Base-by-base conservation (phyloP, 2,797 vertebrate genomes). In the Caiman crocodilus region DNA sequence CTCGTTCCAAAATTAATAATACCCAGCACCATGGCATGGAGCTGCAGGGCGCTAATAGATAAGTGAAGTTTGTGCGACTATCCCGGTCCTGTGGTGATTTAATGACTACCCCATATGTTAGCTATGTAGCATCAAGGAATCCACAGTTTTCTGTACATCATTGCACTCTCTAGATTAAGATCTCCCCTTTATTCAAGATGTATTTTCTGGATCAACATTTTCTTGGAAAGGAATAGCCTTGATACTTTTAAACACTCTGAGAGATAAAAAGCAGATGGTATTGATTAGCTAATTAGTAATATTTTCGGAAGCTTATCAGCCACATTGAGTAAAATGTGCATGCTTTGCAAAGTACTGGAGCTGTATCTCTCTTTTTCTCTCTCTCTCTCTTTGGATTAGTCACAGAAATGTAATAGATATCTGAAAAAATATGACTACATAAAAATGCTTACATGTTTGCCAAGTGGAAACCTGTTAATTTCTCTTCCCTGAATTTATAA, bases 51-150 rank as follows among this genome's bases (percentile, higher is more conserved):
- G 71, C 81, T 60, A 92, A 95, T 18, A 90, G 91, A 78, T 61
- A 79, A 92, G 84, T 64, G 93, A 94, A 93, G 95, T 97, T 67
- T 93, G 94, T 88, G 90, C 95, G 97, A 97, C 97, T 85, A 76
- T 94, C 94, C 96, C 95, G 91, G 93, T 95, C 97, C 81, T 67
- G 96, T 94, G 86, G 97, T 88, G 96, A 96, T 97, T 97, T 97
- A 97, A 98, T 97, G 98, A 97, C 95, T 93, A 97, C 96, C 97
- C 91, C 94, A 97, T 91, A 92, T 97, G 97, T 98, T 93, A 91
- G 95, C 93, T 95, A 94, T 90, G 90, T 98, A 98, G 97, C 96
- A 89, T 96, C 69, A 76, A 76, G 78, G 83, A 89, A 90, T 83
- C 35, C 21, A 58, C 64, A 7, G 79, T 50, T 87, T 82, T 85